Conservation (phyloP, 2,888 invertebrate species). For the Andrena chrysosceles region DNA sequence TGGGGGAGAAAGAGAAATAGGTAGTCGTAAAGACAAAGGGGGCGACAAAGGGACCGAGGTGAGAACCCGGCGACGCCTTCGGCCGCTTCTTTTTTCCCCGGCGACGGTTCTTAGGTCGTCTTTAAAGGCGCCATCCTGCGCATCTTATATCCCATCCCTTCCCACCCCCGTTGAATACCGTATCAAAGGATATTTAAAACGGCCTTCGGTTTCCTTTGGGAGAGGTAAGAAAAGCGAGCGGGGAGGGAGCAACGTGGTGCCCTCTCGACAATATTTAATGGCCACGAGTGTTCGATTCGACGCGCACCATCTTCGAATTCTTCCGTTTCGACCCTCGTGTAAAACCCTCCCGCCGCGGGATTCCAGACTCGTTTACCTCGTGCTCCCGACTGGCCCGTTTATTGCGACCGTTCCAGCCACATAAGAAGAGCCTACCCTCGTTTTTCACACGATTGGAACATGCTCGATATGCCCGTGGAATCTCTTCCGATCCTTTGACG, state of each 20-base stretch:
- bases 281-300: slow-evolving; percentile 44
- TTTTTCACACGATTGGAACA: slow-evolving; percentile 38
- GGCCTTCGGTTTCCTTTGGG: slow-evolving; percentile 55
- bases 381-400: slow-evolving; percentile 19
- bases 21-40: slow-evolving; percentile 17
- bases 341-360: background rate
- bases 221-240: slow-evolving; percentile 56
- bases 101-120: slow-evolving; percentile 44
- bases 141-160: slow-evolving; percentile 57
- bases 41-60: slow-evolving; percentile 10
- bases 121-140: slow-evolving; percentile 55
- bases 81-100: slow-evolving; percentile 31
- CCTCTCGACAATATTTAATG: slow-evolving; percentile 69
- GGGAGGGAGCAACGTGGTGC: slow-evolving; percentile 39
- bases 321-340: slow-evolving; percentile 8
- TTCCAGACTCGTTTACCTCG: slow-evolving; percentile 10
- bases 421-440: background rate
- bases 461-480: slow-evolving; percentile 26
- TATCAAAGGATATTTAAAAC: slow-evolving; percentile 74
- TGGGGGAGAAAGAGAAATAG: background rate
- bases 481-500: slow-evolving; percentile 45
- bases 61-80: slow-evolving; percentile 32
- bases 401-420: slow-evolving; percentile 25
- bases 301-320: slow-evolving; percentile 19
- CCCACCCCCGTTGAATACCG: slow-evolving; percentile 32